Conservation (phyloP, 2,797 vertebrate species). For the Pangasius mekongensis region DNA sequence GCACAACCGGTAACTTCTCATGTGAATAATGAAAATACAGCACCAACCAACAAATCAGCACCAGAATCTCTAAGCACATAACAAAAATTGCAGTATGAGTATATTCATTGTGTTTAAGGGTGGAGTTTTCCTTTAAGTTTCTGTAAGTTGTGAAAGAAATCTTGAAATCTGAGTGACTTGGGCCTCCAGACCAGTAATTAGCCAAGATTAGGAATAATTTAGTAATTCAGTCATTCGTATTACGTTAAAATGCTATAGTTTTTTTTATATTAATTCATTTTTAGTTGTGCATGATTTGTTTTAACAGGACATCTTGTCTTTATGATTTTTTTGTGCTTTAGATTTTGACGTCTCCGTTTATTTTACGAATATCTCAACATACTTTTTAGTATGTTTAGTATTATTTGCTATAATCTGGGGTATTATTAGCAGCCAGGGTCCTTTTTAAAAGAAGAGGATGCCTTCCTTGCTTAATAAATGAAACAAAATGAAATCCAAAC, state of each 20-base stretch:
- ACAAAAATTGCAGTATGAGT: neutral
- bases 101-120: neutral
- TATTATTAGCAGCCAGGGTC: neutral
- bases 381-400: too few relatives aligned
- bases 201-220: neutral
- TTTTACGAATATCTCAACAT: too few relatives aligned
- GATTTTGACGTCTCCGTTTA: neutral
- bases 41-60: neutral
- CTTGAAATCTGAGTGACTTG: neutral
- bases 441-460: neutral
- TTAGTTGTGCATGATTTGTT: neutral
- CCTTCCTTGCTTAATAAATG: neutral
- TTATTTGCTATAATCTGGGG: neutral
- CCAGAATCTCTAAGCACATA: neutral
- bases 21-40: too few relatives aligned
- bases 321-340: neutral
- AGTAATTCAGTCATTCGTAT: neutral
- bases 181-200: neutral
- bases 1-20: neutral
- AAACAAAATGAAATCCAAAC: neutral
- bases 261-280: neutral
- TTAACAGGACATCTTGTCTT: neutral
- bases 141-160: neutral
- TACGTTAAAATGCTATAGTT: neutral
- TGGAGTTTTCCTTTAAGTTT: neutral